phyloP scores from a whole-genome alignment of 2,888 invertebrate genomes.

The Tanypteryx hageni region DNA sequence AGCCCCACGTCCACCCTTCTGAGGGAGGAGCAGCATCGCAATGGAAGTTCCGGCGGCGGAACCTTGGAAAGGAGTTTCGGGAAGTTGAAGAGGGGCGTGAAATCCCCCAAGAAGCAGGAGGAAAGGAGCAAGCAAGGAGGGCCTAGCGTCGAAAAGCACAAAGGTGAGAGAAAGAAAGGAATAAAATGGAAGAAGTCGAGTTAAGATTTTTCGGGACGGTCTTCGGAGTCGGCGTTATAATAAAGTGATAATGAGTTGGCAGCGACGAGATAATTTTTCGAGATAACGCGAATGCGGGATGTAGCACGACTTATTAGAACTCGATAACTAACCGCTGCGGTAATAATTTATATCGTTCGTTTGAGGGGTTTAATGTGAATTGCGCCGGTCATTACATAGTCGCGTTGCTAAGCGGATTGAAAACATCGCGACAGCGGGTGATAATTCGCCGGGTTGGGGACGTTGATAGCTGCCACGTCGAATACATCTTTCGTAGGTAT shows the following conservation, averaged over 20 bases:
- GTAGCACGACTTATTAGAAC: background rate
- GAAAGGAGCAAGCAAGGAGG: background rate
- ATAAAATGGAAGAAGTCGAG: background rate
- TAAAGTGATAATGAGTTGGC: background rate
- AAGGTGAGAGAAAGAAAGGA: slow-evolving; percentile 13
- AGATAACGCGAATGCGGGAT: background rate
- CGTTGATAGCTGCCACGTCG: background rate
- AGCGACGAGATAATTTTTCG: background rate
- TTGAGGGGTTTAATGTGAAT: background rate
- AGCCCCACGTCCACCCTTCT: slow-evolving; percentile 23
- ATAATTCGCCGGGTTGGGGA: background rate
- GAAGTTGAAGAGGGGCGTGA: slow-evolving; percentile 37
- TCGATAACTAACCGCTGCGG: background rate
- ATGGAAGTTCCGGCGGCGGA: slow-evolving; percentile 36
- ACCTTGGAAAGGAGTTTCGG: slow-evolving; percentile 39
- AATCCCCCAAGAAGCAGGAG: slow-evolving; percentile 25
- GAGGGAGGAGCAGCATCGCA: slow-evolving; percentile 46
- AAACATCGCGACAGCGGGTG: background rate
- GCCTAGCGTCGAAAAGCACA: slow-evolving; percentile 53
- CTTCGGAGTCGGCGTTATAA: background rate
- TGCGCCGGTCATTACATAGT: background rate
- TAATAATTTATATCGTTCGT: background rate
- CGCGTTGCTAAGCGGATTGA: background rate
- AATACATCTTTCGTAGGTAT: background rate
- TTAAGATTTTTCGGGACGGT: background rate